Conservation (phyloP, 2,797 vertebrate species). For the Amniataba percoides region DNA sequence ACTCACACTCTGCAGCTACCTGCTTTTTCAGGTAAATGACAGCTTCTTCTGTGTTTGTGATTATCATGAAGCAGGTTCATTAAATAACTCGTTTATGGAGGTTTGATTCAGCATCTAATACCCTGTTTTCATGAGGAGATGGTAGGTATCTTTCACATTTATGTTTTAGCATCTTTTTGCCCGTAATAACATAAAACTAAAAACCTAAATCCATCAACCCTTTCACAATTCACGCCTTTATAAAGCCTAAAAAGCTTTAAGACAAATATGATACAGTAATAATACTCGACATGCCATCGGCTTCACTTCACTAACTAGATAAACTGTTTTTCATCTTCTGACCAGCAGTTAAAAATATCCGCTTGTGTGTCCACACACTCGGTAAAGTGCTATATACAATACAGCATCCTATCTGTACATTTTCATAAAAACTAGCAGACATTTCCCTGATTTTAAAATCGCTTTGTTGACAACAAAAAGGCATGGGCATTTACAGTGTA, state of each 20-base stretch:
- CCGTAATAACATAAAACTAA: slow-evolving; percentile 3
- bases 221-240: background rate
- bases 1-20: slow-evolving; percentile 9
- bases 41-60: slow-evolving; percentile 33
- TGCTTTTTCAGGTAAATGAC: background rate
- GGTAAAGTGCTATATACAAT: slow-evolving; percentile 44
- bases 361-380: slow-evolving; percentile 20
- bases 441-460: slow-evolving; percentile 63
- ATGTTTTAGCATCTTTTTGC: slow-evolving; percentile 25
- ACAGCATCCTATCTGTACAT: slow-evolving; percentile 43
- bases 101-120: slow-evolving; percentile 31
- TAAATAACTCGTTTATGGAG: slow-evolving; percentile 29
- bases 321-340: slow-evolving; percentile 48
- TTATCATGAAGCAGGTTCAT: slow-evolving; percentile 56
- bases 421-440: slow-evolving; percentile 46
- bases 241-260: slow-evolving; percentile 37
- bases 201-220: background rate
- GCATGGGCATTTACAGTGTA: slow-evolving; percentile 40
- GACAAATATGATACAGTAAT: slow-evolving; percentile 29
- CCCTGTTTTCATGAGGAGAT: slow-evolving; percentile 53
- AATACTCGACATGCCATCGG: slow-evolving; percentile 15
- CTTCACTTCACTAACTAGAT: slow-evolving; percentile 4
- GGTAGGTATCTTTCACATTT: slow-evolving; percentile 29
- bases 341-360: slow-evolving; percentile 68
- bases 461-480: slow-evolving; percentile 41